Base-by-base conservation (phyloP, 2,888 invertebrate genomes). In the Sphecodes monilicornis region DNA sequence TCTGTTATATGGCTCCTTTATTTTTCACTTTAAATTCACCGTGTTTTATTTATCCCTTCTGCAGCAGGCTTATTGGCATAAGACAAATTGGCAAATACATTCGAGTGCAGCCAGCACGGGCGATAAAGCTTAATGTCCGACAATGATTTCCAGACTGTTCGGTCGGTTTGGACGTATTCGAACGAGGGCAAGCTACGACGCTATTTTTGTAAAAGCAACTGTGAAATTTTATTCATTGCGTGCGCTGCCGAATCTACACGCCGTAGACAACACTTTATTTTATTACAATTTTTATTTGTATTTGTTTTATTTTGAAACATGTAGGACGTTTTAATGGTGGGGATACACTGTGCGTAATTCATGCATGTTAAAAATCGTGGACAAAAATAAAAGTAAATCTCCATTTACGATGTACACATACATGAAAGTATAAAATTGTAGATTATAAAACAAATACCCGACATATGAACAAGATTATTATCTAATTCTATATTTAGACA, bases 81-180 rank as follows among this genome's bases (percentile, higher is more conserved):
- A 74, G 73, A 80, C 74, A 82, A 82, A 80, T 82, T 60, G 80
- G 60, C 69, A 39, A 70, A 82, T 74, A 82, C 70, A 82, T 82
- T 82, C 57, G 43, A 26, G 57, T 8, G 32, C 50, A 32, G 32
- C n/a, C 41, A 70, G 73, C 29, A 69, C 73, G 73, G 57, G 10
- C 73, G 69, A 82, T 82, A 79, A 82, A 82, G 80, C 73, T 82
- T 82, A 82, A 79, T 70, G 82, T 64, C 26, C 50, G 69, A 70
- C 82, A 80, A 82, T 82, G 80, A 82, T 82, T 82, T 74, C 80
- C 82, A 50, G 60, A 70, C 74, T 82, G 60, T 69, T 79, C 81
- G 68, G 69, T 74, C 50, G 60, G 74, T 73, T 79, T 46, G 46
- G 57, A 69, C 73, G 39, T 68, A 69, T 54, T 29, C 66, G 72